Evolutionary conservation across 2,888 invertebrate genomes (phyloP).

Genomic region (Trissolcus brochymenae): DNA sequence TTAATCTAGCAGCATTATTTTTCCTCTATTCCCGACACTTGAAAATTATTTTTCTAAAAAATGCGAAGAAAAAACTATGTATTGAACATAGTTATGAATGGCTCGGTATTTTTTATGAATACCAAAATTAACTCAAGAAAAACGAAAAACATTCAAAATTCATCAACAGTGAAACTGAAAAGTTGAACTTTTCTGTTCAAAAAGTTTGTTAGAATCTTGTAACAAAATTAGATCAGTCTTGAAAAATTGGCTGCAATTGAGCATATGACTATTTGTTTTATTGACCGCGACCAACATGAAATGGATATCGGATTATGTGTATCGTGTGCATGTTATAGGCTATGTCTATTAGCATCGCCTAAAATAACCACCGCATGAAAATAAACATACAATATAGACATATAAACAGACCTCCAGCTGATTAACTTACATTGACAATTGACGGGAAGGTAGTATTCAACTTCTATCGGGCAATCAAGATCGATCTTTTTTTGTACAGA

Average conservation of each 20-base stretch:
- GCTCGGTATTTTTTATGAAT: too few relatives aligned
- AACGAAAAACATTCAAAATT: too few relatives aligned
- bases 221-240: constrained; percentile 4
- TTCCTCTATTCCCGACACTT: too few relatives aligned
- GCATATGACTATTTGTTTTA: constrained; percentile 9
- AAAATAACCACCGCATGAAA: constrained; percentile 12
- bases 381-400: constrained; percentile 7
- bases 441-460: not conserved
- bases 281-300: constrained; percentile 32
- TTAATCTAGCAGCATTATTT: too few relatives aligned
- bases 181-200: too few relatives aligned
- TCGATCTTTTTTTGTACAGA: not conserved
- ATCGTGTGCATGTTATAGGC: constrained; percentile 19
- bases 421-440: not conserved
- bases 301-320: constrained; percentile 10
- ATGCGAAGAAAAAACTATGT: too few relatives aligned
- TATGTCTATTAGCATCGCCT: constrained; percentile 8
- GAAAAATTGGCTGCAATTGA: not conserved
- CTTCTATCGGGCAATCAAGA: not conserved
- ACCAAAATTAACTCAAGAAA: too few relatives aligned
- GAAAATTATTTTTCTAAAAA: too few relatives aligned
- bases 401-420: not conserved
- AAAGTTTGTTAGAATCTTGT: constrained; percentile 28
- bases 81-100: too few relatives aligned
- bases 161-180: too few relatives aligned